Evolutionary conservation across 2,113 vertebrate species (phyloP), one percentile per base, ranked within the genome.

Genomic region (Madoqua kirkii): DNA sequence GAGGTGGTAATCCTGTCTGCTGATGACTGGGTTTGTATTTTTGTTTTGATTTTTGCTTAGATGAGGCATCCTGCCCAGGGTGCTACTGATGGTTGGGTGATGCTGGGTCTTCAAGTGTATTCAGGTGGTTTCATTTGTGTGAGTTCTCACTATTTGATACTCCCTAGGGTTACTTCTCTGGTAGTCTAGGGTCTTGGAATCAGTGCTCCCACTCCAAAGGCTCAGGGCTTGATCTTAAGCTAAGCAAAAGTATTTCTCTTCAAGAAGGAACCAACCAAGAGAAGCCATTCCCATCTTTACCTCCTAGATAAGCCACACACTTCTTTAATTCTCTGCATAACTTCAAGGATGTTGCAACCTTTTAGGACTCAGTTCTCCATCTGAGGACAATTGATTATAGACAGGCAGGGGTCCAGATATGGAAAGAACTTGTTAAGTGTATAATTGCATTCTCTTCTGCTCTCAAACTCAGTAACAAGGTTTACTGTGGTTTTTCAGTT

Each of bases 281-380:
- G 54, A 91, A 97, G 52, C 9, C n/a, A 71, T 23, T 71, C 45
- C 93, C 67, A 86, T 83, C 64, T 92, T 92, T 71, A 67, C 16
- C 45, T 93, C 78, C 74, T 60, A 62, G 27, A 71, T 43, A 60
- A 85, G 52, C 45, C 67, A 50, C 3, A 19, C 9, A 25, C 45
- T 81, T 54, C 40, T 78, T 89, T 13, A 79, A 29, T 92, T 94
- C 12, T 86, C 8, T 43, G 14, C 31, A 7, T 31, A 93, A 96
- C 33, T 89, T 91, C 82, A 89, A 96, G 16, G 36, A 71, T 78
- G 33, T 25, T 52, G 31, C 33, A 91, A 94, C 14, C 11, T 83
- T 97, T 94, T 33, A n/a, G 60, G 67, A 91, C 62, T 97, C 64
- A 78, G 67, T 96, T 95, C 78, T 93, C 57, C 50, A 94, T 67